phyloP scores from a whole-genome alignment of 2,797 vertebrate species.

The Numenius phaeopus region DNA sequence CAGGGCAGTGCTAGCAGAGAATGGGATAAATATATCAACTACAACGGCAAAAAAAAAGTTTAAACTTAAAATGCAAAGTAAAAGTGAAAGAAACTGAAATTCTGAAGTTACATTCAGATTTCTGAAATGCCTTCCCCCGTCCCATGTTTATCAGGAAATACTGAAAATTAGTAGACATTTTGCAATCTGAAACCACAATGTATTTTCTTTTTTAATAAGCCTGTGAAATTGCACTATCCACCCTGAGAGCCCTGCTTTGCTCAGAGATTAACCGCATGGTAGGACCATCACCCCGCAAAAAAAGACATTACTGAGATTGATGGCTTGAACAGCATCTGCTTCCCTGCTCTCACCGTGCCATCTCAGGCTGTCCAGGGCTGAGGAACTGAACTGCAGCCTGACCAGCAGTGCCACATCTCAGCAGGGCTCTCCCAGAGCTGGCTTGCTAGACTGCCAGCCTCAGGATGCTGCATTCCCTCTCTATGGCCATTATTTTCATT shows the following conservation, averaged over 20 bases:
- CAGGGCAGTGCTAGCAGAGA: not conserved
- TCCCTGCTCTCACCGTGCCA: accelerated
- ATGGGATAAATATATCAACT: not conserved
- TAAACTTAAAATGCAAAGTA: not conserved
- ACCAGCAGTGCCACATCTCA: not conserved
- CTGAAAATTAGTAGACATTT: not conserved
- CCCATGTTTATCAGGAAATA: not conserved
- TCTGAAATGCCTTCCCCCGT: not conserved
- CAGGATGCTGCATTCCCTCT: not conserved
- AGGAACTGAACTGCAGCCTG: not conserved
- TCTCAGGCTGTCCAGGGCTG: accelerated
- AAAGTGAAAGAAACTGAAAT: not conserved
- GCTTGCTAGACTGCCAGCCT: not conserved
- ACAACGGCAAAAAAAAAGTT: not conserved
- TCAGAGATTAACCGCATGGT: not conserved
- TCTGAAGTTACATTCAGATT: not conserved
- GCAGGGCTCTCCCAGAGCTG: not conserved
- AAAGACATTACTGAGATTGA: accelerated
- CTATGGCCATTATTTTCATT: not conserved
- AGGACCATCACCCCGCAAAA: not conserved
- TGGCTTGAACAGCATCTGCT: not conserved
- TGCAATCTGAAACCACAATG: not conserved
- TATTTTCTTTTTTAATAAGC: no score
- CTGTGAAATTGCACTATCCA: not conserved
- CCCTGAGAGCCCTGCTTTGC: not conserved